phyloP scores from a whole-genome alignment of 2,113 vertebrate genomes.

The Anseranas semipalmata region DNA sequence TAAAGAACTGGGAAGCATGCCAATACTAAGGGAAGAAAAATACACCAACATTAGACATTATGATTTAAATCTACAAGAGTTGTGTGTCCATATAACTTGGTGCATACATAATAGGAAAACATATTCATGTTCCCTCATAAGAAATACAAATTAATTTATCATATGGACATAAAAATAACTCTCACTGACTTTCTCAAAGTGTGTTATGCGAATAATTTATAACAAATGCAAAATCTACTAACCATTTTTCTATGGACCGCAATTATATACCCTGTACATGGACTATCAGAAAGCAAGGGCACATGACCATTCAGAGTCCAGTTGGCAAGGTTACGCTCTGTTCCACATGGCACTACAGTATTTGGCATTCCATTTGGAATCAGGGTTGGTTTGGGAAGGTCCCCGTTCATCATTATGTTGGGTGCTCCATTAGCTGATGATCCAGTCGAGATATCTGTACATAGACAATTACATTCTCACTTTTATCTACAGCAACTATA shows the following conservation, averaged over 20 bases:
- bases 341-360: conserved; percentile 83
- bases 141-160: background rate
- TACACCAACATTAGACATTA: background rate
- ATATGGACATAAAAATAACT: accelerated
- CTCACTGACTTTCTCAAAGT: accelerated
- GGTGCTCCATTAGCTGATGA: conserved; percentile 80
- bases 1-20: background rate
- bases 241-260: conserved; percentile 99
- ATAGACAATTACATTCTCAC: background rate
- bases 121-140: background rate
- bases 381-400: conserved; percentile 75
- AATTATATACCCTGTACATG: conserved; percentile 95
- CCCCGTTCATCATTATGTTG: conserved; percentile 78
- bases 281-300: conserved; percentile 82
- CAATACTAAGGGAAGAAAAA: background rate
- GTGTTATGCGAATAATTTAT: accelerated
- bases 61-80: background rate
- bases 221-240: conserved; percentile 40
- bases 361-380: conserved; percentile 90
- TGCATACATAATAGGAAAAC: background rate
- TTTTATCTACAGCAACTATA: background rate
- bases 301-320: conserved; percentile 87
- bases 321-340: conserved; percentile 80
- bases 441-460: conserved; percentile 68
- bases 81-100: background rate